These are phyloP conservation scores for Melanaphis sacchari DNA, from an alignment of 1,140 invertebrate species.

Conservation along the genomic window DNA sequence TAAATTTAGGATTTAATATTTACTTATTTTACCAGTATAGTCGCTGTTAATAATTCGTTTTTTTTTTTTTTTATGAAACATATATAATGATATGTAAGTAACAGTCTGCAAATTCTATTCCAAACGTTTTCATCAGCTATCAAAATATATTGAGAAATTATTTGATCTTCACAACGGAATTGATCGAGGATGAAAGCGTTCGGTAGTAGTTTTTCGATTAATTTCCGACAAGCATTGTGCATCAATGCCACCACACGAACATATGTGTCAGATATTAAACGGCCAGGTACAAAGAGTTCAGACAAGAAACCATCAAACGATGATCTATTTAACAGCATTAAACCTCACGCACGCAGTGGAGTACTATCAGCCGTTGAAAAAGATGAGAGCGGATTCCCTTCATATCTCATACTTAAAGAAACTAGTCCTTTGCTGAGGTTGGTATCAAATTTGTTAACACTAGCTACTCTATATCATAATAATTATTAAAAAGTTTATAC, in stretches of 20 bases:
- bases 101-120: not conserved
- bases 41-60: not conserved
- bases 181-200: slow-evolving; percentile 18
- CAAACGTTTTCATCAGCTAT: not conserved
- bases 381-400: slow-evolving; percentile 1
- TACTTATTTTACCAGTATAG: not conserved
- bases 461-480: not conserved
- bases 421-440: slow-evolving; percentile 42
- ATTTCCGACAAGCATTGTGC: not conserved
- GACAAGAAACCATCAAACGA: not conserved
- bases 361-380: not conserved
- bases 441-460: not conserved
- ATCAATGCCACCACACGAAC: not conserved
- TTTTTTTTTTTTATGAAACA: not conserved
- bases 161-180: not conserved
- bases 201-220: not conserved
- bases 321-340: not conserved
- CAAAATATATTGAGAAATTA: not conserved
- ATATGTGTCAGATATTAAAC: not conserved
- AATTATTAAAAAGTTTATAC: not conserved
- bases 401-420: slow-evolving; percentile 39
- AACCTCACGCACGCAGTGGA: not conserved
- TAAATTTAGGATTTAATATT: not conserved
- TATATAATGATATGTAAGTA: not conserved
- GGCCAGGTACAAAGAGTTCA: not conserved